Evolutionary conservation across 2,888 invertebrate species (phyloP).

Genomic region (Xestia ashworthii): DNA sequence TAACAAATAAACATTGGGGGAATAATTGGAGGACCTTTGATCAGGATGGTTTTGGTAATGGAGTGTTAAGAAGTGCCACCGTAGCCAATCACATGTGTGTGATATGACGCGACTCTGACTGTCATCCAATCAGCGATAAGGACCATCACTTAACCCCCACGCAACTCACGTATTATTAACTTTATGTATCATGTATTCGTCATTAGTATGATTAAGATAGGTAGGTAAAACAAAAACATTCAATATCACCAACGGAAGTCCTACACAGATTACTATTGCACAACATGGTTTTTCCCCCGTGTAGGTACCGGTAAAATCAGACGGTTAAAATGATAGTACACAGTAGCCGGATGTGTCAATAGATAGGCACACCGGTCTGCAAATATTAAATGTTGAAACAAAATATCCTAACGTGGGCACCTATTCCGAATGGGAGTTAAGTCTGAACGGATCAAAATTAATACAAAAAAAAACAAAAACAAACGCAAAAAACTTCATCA

Average conservation of each 20-base stretch:
- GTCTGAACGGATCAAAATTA: too few relatives aligned
- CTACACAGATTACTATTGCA: constrained; percentile 23
- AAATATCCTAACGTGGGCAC: background rate
- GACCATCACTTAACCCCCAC: background rate
- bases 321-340: constrained; percentile 21
- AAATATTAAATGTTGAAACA: background rate
- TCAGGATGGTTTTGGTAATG: constrained; percentile 20
- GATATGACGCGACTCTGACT: background rate
- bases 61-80: constrained; percentile 7
- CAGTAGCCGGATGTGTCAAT: background rate
- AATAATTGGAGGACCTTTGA: constrained; percentile 42
- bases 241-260: constrained; percentile 24
- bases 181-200: background rate
- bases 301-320: background rate
- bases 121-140: constrained; percentile 8
- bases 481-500: too few relatives aligned
- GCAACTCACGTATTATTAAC: background rate
- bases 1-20: constrained; percentile 47
- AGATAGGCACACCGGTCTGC: background rate
- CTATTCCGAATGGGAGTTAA: too few relatives aligned
- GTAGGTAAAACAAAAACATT: constrained; percentile 14
- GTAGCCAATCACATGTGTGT: background rate
- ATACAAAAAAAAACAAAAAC: too few relatives aligned
- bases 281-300: constrained; percentile 21
- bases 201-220: constrained; percentile 1